Base-by-base conservation (phyloP, 2,797 vertebrate genomes). In the Dryobates pubescens region DNA sequence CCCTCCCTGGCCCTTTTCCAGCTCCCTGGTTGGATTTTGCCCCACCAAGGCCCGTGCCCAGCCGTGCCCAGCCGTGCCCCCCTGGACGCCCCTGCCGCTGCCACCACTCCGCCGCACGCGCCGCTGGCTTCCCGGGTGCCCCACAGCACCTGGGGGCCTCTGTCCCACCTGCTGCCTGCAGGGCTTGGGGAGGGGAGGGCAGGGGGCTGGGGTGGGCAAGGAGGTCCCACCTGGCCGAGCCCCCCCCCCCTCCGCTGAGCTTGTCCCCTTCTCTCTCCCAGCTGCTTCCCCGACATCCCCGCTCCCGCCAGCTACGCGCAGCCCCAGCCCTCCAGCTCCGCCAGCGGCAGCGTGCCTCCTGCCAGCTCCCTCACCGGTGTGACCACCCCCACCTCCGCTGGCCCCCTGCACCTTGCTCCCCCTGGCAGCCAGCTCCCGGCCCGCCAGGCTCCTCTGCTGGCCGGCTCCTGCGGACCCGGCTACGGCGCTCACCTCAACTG, bases 311-410 rank as follows among this genome's bases (percentile, higher is more conserved):
- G 98, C 96, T 99, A 98, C 89, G 88, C 97, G 7, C 98, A 98
- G 95, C 97, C 98, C 92, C 99, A 98, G 96, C 97, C 98, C 91
- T 98, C 98, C 77, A 97, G 97, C 95, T 98, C 98, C 41, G 38
- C 94, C 10, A 45, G 94, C n/a, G 3, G 88, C 51, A 82, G 32
- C 4, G 54, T 63, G 0, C 92, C 96, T 77, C 65, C 94, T 6
- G 36, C 93, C 82, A 6, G 88, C 81, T 87, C 97, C 73, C 9
- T 96, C 75, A 2, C 85, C 93, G 83, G 94, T 90, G 96, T 92
- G 98, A 98, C 96, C 97, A 97, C 86, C 95, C 97, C 97, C 6
- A 11, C 94, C 74, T 78, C 97, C 94, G 86, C 96, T 15, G 38
- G 97, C 72, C 61, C 95, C 89, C 96, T 97, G 8, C 98, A 98